Evolutionary conservation across 2,113 vertebrate species (phyloP).

Genomic region (Apaloderma vittatum): DNA sequence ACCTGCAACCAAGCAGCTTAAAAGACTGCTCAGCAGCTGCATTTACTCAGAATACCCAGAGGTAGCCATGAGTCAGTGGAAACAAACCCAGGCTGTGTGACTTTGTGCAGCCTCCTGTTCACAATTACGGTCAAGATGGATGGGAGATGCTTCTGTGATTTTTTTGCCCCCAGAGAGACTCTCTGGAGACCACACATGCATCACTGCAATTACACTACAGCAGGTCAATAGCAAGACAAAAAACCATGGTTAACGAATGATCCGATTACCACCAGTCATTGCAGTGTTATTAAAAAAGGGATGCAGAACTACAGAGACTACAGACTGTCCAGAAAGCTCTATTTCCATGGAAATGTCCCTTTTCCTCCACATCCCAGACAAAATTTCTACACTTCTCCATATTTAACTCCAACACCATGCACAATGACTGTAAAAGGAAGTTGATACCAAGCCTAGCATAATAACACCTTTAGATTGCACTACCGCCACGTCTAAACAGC

Average conservation of each 20-base stretch:
- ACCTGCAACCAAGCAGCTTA: constrained; percentile 28
- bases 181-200: neutral
- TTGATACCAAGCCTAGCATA: neutral
- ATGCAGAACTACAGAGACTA: neutral
- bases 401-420: neutral
- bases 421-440: neutral
- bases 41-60: constrained; percentile 35
- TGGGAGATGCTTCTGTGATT: neutral
- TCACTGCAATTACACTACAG: neutral
- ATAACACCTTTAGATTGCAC: neutral
- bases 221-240: neutral
- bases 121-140: constrained; percentile 23
- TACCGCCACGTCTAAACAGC: neutral
- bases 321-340: neutral
- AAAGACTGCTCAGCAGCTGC: constrained; percentile 43
- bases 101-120: neutral
- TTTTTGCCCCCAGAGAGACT: neutral
- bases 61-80: neutral
- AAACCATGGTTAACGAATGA: neutral
- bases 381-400: neutral
- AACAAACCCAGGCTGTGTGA: constrained; percentile 27
- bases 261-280: neutral
- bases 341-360: neutral
- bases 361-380: neutral
- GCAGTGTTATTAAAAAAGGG: neutral